These are phyloP conservation scores for Pangasius larnaudii DNA, from an alignment of 2,797 vertebrate species.

Conservation along the genomic window DNA sequence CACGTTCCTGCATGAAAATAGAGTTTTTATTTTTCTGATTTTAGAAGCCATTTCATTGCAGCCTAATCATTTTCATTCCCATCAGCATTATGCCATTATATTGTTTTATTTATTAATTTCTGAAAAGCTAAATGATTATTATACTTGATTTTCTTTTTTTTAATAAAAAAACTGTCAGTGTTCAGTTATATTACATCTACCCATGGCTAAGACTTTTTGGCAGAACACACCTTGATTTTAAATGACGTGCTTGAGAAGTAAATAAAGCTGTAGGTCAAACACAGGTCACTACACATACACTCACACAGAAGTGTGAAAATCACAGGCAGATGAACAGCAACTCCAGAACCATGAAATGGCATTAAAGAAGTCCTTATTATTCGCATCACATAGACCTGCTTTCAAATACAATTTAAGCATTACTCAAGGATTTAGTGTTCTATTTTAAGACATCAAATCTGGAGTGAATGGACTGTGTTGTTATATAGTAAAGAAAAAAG, in stretches of 20 bases:
- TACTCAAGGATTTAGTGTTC: constrained; percentile 36
- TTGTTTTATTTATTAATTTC: constrained; percentile 36
- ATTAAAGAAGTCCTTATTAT: constrained; percentile 48
- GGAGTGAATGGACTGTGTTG: not conserved
- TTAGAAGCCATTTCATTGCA: constrained; percentile 22
- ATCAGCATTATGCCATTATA: constrained; percentile 11
- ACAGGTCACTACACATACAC: constrained; percentile 45
- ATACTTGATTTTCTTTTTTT: not conserved
- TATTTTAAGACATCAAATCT: constrained; percentile 32
- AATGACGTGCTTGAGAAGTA: constrained; percentile 40
- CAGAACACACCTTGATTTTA: constrained; percentile 45
- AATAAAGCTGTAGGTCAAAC: constrained; percentile 59
- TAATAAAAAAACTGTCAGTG: not conserved
- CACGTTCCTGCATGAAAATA: constrained; percentile 48
- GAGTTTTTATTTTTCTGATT: constrained; percentile 26
- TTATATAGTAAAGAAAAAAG: not conserved
- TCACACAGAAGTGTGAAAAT: constrained; percentile 12
- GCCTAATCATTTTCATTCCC: constrained; percentile 35
- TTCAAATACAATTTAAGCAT: constrained; percentile 48
- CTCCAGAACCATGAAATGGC: constrained; percentile 44
- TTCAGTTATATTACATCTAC: constrained; percentile 42
- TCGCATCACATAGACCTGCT: constrained; percentile 43
- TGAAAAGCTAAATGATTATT: not conserved
- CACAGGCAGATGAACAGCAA: constrained; percentile 36
- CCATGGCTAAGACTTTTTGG: constrained; percentile 30